These are phyloP conservation scores for Tortricodes alternella DNA, from an alignment of 2,888 invertebrate species.

Conservation along the genomic window DNA sequence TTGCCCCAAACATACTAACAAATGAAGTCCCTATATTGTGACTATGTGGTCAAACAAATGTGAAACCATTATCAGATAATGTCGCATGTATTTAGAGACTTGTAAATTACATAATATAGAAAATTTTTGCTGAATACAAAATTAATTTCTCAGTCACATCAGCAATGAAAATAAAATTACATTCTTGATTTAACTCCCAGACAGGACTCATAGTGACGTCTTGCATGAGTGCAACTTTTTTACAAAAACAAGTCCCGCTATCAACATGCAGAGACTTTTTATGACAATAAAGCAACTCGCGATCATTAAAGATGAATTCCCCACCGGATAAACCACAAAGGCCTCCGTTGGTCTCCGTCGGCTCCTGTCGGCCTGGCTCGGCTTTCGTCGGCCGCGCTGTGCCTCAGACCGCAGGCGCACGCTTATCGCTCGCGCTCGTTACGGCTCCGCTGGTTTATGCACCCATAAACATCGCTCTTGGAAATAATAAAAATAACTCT, in stretches of 20 bases:
- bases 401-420: slow-evolving; percentile 36
- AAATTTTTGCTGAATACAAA: too few species aligned
- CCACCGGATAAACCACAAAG: slow-evolving; percentile 12
- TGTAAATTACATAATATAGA: too few species aligned
- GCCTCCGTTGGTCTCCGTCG: neutral
- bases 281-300: slow-evolving; percentile 18
- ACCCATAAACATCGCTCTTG: slow-evolving; percentile 53
- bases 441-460: slow-evolving; percentile 44
- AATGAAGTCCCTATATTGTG: too few species aligned
- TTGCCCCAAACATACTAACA: too few species aligned
- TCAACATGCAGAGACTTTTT: neutral
- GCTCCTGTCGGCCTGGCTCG: neutral
- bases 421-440: slow-evolving; percentile 45
- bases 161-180: too few species aligned
- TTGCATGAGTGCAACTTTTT: too few species aligned
- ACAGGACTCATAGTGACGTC: too few species aligned
- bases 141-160: too few species aligned
- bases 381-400: neutral
- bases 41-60: too few species aligned
- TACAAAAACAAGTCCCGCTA: neutral
- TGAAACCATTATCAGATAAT: too few species aligned
- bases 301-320: slow-evolving; percentile 25
- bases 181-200: too few species aligned
- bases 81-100: too few species aligned
- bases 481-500: slow-evolving; percentile 55